These are phyloP conservation scores for Leguminivora glycinivorella DNA, from an alignment of 1,140 invertebrate species.

Conservation along the genomic window DNA sequence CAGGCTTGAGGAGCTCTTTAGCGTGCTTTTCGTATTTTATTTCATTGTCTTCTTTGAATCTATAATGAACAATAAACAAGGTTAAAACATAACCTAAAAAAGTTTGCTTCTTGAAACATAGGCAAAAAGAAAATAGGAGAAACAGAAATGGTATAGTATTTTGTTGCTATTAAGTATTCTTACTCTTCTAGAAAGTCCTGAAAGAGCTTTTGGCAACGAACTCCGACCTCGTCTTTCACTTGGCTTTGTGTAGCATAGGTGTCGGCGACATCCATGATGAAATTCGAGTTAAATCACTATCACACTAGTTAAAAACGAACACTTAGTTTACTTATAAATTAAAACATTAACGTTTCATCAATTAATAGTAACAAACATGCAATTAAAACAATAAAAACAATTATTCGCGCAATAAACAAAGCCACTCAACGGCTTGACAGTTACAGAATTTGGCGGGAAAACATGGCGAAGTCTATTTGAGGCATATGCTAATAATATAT, in stretches of 20 bases:
- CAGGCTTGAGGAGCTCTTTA: conserved; percentile 90
- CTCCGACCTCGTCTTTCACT: conserved; percentile 93
- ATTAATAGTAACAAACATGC: background rate
- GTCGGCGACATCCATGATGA: conserved; percentile 83
- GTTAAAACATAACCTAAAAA: conserved; percentile 27
- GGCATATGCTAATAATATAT: background rate
- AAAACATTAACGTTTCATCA: background rate
- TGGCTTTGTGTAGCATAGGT: conserved; percentile 82
- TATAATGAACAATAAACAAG: conserved; percentile 51
- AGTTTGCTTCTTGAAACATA: background rate
- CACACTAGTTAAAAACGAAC: background rate
- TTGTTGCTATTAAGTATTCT: conserved; percentile 59
- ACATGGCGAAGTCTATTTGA: background rate
- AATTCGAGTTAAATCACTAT: background rate
- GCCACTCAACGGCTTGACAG: background rate
- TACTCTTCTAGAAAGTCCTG: conserved; percentile 97
- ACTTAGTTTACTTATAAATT: background rate
- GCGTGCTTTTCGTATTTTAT: conserved; percentile 93
- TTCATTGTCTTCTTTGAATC: conserved; percentile 91
- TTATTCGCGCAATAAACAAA: conserved; percentile 27
- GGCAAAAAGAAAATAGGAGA: background rate
- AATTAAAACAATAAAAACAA: conserved; percentile 6
- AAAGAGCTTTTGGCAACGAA: conserved; percentile 96
- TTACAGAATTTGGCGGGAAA: conserved; percentile 24
- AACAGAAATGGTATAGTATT: background rate